Evolutionary conservation across 2,113 vertebrate genomes (phyloP).

Genomic region (Murina feae): DNA sequence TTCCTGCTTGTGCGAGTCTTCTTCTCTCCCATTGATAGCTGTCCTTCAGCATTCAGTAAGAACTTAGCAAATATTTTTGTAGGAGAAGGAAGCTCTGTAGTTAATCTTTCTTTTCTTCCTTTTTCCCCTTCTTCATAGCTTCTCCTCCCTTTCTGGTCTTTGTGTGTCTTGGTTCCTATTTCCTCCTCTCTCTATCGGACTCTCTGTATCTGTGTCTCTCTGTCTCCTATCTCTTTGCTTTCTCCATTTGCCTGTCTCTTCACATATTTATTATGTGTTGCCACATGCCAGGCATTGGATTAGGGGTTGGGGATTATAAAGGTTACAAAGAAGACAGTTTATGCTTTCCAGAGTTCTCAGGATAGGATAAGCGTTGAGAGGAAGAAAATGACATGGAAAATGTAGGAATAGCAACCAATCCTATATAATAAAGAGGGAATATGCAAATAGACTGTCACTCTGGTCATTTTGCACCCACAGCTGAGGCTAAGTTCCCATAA

Average conservation of each 20-base stretch:
- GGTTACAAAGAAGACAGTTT: neutral
- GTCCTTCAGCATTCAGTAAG: neutral
- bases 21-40: neutral
- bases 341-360: neutral
- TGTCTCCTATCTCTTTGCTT: neutral
- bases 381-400: neutral
- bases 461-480: no score
- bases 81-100: neutral
- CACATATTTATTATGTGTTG: neutral
- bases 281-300: neutral
- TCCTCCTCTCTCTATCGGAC: neutral
- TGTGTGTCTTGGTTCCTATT: neutral
- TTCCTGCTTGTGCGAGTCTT: neutral
- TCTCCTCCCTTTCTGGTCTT: neutral
- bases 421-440: no score
- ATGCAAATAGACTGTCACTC: no score
- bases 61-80: neutral
- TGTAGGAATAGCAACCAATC: neutral
- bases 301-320: neutral
- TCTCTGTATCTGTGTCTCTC: fast-evolving
- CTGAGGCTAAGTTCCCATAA: no score
- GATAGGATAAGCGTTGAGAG: neutral
- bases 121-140: neutral
- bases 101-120: neutral
- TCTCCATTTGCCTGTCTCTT: neutral